phyloP scores from a whole-genome alignment of 1,140 invertebrate genomes.

The Pseudomyrmex gracilis region DNA sequence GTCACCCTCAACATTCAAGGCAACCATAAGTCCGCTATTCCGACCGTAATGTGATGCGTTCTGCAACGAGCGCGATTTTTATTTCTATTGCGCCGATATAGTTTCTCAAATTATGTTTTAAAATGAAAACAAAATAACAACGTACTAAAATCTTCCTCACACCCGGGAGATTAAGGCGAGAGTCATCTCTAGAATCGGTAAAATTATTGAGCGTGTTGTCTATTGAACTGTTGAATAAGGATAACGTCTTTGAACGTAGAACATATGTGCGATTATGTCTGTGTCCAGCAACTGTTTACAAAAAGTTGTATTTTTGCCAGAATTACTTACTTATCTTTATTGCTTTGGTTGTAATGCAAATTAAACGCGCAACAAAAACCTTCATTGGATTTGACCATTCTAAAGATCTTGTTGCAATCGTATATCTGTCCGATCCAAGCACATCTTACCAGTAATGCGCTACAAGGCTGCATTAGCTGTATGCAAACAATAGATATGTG shows the following conservation, averaged over 20 bases:
- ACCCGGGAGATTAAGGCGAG: conserved; percentile 51
- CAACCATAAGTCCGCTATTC: conserved; percentile 73
- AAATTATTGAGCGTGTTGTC: not conserved
- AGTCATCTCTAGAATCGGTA: not conserved
- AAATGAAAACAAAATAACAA: not conserved
- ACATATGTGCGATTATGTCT: not conserved
- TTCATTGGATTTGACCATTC: conserved; percentile 70
- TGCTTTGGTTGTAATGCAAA: conserved; percentile 69
- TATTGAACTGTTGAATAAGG: too few species aligned
- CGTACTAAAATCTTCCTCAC: conserved; percentile 67
- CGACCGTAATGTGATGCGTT: conserved; percentile 74
- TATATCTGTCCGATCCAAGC: conserved; percentile 75
- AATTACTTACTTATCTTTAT: conserved; percentile 5
- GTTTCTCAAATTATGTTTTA: too few species aligned
- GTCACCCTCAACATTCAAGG: conserved; percentile 72
- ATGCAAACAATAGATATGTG: conserved; percentile 9
- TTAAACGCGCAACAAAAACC: conserved; percentile 81
- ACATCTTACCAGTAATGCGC: conserved; percentile 71
- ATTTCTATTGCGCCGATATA: not conserved
- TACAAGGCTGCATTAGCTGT: conserved; percentile 79
- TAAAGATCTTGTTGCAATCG: conserved; percentile 71
- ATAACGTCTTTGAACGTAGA: too few species aligned
- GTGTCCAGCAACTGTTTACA: too few species aligned
- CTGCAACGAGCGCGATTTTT: conserved; percentile 33
- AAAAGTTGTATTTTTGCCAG: too few species aligned